These are phyloP conservation scores for Chesias legatella DNA, from an alignment of 2,888 invertebrate species.

Conservation along the genomic window DNA sequence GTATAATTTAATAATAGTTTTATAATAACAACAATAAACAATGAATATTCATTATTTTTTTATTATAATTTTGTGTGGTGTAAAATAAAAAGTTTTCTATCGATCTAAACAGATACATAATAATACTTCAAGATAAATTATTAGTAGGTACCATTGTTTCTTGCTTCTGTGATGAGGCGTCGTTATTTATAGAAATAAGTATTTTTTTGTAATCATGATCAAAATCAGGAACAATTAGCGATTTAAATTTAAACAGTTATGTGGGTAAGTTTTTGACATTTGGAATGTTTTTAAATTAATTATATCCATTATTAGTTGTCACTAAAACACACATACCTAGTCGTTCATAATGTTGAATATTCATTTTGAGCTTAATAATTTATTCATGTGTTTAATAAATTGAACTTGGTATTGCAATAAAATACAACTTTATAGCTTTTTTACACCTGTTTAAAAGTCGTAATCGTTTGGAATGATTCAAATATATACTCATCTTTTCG, in stretches of 20 bases:
- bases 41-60: too few relatives aligned
- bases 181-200: too few relatives aligned
- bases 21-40: too few relatives aligned
- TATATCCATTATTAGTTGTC: constrained; percentile 11
- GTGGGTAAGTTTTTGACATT: constrained; percentile 7
- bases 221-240: constrained; percentile 15
- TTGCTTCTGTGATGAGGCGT: too few relatives aligned
- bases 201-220: constrained; percentile 5
- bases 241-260: constrained; percentile 6
- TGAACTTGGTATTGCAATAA: constrained; percentile 25
- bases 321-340: constrained; percentile 20
- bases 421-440: constrained; percentile 29
- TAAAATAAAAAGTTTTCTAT: too few relatives aligned
- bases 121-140: too few relatives aligned
- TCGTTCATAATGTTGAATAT: constrained; percentile 26
- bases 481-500: constrained; percentile 19
- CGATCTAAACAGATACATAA: too few relatives aligned
- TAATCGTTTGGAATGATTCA: constrained; percentile 24
- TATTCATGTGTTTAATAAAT: constrained; percentile 29
- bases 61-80: too few relatives aligned
- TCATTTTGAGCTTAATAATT: constrained; percentile 23
- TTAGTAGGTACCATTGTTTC: too few relatives aligned
- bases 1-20: too few relatives aligned
- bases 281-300: constrained; percentile 8
- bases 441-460: constrained; percentile 31